Evolutionary conservation across 2,888 invertebrate genomes (phyloP).

Genomic region (Belgica antarctica): DNA sequence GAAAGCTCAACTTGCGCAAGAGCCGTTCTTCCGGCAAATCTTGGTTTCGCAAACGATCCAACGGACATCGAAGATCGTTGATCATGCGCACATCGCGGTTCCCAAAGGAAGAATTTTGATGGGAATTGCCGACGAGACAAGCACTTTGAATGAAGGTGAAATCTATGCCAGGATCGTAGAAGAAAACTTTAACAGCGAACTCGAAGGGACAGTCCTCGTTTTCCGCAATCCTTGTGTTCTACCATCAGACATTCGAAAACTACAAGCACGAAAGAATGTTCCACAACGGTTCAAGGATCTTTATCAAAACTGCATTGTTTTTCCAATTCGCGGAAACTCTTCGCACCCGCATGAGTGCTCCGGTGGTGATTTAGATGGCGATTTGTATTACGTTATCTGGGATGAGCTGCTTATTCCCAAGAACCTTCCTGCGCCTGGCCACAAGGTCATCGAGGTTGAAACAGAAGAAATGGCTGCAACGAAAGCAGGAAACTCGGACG

Average conservation of each 20-base stretch:
- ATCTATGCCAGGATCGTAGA: not conserved
- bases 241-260: constrained; percentile 16
- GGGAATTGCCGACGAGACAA: constrained; percentile 17
- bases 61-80: not conserved
- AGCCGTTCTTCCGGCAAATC: constrained; percentile 14
- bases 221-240: constrained; percentile 11
- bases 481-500: not conserved
- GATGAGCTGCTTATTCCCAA: not conserved
- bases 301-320: constrained; percentile 2
- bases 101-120: not conserved
- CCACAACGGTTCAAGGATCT: not conserved
- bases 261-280: not conserved
- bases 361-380: constrained; percentile 22
- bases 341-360: constrained; percentile 11
- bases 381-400: constrained; percentile 10
- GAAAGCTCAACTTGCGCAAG: not conserved
- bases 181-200: not conserved
- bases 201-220: not conserved
- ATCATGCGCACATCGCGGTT: not conserved
- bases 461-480: not conserved
- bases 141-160: not conserved
- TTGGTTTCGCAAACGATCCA: not conserved
- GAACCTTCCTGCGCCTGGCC: not conserved
- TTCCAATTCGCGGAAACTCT: not conserved
- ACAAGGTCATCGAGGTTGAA: not conserved